phyloP scores from a whole-genome alignment of 1,140 invertebrate genomes.

The Pseudomyrmex flavicornis region DNA sequence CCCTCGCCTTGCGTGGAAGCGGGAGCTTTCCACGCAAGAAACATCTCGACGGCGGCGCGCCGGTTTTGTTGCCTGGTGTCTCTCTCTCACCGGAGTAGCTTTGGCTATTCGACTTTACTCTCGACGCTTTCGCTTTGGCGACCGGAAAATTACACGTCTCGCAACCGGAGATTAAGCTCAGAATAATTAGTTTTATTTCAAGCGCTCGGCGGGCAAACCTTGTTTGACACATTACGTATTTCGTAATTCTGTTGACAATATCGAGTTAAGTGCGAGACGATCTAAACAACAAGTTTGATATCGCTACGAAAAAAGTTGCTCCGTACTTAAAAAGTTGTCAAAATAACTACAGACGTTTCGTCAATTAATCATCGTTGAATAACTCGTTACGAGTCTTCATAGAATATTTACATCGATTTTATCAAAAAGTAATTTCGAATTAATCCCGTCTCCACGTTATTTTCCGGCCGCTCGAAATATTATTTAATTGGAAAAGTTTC shows the following conservation, averaged over 20 bases:
- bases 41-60: conserved; percentile 23
- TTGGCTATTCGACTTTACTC: conserved; percentile 9
- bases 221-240: conserved; percentile 16
- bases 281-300: too few species aligned
- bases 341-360: too few species aligned
- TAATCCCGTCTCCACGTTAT: too few species aligned
- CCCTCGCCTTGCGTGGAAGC: conserved; percentile 1
- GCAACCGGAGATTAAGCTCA: neutral
- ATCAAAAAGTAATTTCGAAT: too few species aligned
- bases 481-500: conserved; percentile 54
- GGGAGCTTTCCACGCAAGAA: conserved; percentile 35
- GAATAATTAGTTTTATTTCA: conserved; percentile 50
- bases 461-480: conserved; percentile 10
- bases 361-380: neutral
- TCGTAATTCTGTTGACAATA: neutral
- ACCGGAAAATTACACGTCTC: neutral
- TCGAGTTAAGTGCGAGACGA: too few species aligned
- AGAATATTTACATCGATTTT: neutral
- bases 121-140: neutral
- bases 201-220: neutral
- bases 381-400: neutral
- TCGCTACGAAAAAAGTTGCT: too few species aligned
- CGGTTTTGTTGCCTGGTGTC: neutral
- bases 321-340: too few species aligned
- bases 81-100: conserved; percentile 7